phyloP scores from a whole-genome alignment of 2,113 vertebrate species.

The Vidua chalybeata region DNA sequence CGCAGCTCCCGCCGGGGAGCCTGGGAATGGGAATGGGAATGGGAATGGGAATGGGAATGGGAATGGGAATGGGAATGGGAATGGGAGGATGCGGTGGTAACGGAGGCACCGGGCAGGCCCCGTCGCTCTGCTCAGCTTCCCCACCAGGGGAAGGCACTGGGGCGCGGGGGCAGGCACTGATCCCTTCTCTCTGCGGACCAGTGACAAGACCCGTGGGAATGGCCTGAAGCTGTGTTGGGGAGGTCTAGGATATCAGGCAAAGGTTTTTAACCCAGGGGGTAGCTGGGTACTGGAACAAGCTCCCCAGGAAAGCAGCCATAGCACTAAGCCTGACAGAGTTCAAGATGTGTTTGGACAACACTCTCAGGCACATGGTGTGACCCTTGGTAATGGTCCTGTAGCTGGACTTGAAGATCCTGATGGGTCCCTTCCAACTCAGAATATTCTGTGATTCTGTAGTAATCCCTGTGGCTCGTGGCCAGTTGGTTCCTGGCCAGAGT shows the following conservation, averaged over 20 bases:
- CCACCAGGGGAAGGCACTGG: too few species aligned
- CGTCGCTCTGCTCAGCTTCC: background rate
- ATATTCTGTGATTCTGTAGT: background rate
- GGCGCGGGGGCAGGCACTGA: background rate
- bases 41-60: accelerated
- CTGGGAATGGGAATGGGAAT: accelerated
- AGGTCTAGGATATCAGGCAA: background rate
- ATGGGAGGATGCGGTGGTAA: accelerated
- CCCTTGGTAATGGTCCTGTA: background rate
- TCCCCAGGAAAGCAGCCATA: background rate
- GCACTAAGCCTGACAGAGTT: background rate
- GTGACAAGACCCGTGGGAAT: background rate
- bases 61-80: background rate
- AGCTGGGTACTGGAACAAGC: background rate
- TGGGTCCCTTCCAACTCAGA: background rate
- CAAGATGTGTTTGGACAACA: background rate
- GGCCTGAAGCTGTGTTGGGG: background rate
- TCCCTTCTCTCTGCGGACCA: background rate
- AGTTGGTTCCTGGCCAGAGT: background rate
- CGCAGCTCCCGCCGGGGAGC: background rate
- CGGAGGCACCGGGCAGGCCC: accelerated
- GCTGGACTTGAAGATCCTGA: background rate
- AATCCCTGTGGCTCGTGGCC: background rate
- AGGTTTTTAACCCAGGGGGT: background rate
- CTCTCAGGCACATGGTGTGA: background rate